phyloP scores from a whole-genome alignment of 2,888 invertebrate species.

The Choristoneura rosaceana region DNA sequence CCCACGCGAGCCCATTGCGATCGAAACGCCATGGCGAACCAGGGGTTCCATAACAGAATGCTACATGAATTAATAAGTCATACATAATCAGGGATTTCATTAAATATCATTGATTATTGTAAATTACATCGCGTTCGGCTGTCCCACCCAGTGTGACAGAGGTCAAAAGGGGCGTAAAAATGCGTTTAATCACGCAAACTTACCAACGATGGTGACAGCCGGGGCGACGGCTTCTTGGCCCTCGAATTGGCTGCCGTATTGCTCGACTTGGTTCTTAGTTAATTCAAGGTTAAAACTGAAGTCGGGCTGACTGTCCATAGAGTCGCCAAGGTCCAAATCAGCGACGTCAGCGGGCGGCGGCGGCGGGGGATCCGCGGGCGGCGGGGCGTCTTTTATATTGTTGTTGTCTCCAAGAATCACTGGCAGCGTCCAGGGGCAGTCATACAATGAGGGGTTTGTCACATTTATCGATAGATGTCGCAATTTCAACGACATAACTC shows the following conservation, averaged over 20 bases:
- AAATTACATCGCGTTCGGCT: background rate
- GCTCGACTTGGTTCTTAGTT: conserved; percentile 89
- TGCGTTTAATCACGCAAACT: conserved; percentile 52
- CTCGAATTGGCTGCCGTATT: conserved; percentile 90
- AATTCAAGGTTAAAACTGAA: conserved; percentile 89
- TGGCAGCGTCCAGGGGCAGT: conserved; percentile 71
- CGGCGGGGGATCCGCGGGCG: conserved; percentile 80
- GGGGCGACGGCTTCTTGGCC: conserved; percentile 53
- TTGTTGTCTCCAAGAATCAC: conserved; percentile 69
- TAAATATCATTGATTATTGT: background rate
- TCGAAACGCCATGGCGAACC: too few species aligned
- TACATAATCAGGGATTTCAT: background rate
- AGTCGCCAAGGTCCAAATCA: conserved; percentile 65
- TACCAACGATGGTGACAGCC: conserved; percentile 78
- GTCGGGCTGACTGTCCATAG: conserved; percentile 75
- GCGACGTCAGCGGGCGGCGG: conserved; percentile 84
- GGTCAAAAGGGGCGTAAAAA: conserved; percentile 10
- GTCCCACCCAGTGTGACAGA: background rate
- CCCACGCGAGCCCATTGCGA: too few species aligned
- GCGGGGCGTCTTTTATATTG: conserved; percentile 71
- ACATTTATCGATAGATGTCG: conserved; percentile 15
- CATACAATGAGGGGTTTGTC: conserved; percentile 28
- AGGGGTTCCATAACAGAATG: too few species aligned
- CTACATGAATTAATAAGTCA: too few species aligned
- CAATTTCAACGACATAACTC: background rate